Percentiles rank a stretch among this genome's conserved stretches.
phyloP scores from a whole-genome alignment of 1,140 invertebrate genomes.

The Drosophila funebris region DNA sequence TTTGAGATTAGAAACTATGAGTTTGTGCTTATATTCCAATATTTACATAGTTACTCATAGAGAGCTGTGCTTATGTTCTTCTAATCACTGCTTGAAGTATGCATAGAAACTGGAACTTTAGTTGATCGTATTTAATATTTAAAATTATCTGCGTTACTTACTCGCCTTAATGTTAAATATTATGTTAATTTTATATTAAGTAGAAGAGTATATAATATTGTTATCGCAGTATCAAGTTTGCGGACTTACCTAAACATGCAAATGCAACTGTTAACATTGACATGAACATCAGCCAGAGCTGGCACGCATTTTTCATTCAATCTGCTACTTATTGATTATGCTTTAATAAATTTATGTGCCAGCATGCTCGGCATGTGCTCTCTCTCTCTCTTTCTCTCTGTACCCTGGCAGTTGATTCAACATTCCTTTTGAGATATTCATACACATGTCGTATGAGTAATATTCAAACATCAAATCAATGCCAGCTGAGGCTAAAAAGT shows the following conservation, averaged over 20 bases:
- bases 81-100: too few species aligned
- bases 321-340: slow-evolving; percentile 24
- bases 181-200: too few species aligned
- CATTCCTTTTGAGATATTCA: slow-evolving; percentile 30
- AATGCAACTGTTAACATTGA: not conserved
- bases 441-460: slow-evolving; percentile 43
- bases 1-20: not conserved
- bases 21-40: too few species aligned
- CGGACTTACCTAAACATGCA: not conserved
- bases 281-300: not conserved
- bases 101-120: too few species aligned
- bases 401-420: not conserved
- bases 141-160: too few species aligned
- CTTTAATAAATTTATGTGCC: slow-evolving; percentile 32
- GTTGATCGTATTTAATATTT: too few species aligned
- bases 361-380: slow-evolving; percentile 8
- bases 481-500: slow-evolving; percentile 35
- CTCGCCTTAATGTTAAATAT: too few species aligned
- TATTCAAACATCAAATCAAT: slow-evolving; percentile 44
- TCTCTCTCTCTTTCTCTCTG: not conserved
- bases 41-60: too few species aligned
- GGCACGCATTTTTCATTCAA: slow-evolving; percentile 11
- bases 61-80: too few species aligned
- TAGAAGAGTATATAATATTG: too few species aligned
- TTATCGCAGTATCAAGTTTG: not conserved